A percentile compares a stretch with the other conserved stretches of the same genome.
Evolutionary conservation across 1,140 invertebrate genomes (phyloP).

Genomic region (Gonioctena quinquepunctata): DNA sequence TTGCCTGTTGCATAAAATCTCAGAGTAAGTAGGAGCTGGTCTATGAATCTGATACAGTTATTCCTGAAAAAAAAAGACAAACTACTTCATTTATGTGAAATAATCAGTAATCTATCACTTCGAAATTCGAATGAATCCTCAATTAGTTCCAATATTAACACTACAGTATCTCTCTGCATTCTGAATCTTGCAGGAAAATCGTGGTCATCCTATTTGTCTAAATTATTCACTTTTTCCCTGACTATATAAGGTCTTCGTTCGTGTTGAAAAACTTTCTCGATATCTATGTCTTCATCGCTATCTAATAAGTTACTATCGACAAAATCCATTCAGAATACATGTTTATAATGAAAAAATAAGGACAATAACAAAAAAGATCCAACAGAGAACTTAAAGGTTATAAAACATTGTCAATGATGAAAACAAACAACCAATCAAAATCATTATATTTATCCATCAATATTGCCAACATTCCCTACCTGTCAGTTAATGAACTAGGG

Average conservation of each 20-base stretch:
- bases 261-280: not conserved
- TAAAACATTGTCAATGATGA: too few species aligned
- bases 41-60: not conserved
- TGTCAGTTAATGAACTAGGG: too few species aligned
- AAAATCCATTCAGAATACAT: not conserved
- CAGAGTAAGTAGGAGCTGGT: not conserved
- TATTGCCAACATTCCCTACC: too few species aligned
- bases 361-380: too few species aligned
- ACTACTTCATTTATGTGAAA: too few species aligned
- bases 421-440: too few species aligned
- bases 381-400: too few species aligned
- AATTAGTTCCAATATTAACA: not conserved
- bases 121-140: not conserved
- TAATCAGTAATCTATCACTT: not conserved
- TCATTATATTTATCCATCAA: too few species aligned
- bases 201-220: not conserved
- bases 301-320: not conserved
- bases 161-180: not conserved
- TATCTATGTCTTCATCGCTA: too few species aligned
- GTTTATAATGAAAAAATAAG: too few species aligned
- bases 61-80: too few species aligned
- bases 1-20: not conserved
- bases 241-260: not conserved
- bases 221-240: not conserved
- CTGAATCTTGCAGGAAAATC: not conserved